These are phyloP conservation scores for Cosmorhoe ocellata DNA, from an alignment of 2,888 invertebrate genomes.

Conservation along the genomic window DNA sequence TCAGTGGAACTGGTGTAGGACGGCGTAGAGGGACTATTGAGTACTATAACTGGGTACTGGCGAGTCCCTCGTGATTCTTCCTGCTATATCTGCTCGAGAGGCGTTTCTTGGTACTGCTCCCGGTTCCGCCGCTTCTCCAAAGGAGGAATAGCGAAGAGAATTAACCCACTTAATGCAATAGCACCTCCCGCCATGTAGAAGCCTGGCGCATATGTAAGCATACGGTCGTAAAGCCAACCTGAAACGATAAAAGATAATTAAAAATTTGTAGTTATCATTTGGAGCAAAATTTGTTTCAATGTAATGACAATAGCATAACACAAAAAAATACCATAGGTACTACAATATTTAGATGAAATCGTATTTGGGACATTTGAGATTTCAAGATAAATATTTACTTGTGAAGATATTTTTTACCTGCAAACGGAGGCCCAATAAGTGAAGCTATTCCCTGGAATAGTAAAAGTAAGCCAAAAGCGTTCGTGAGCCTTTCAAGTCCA, in stretches of 20 bases:
- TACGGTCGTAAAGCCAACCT: constrained; percentile 93
- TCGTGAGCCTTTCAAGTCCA: constrained; percentile 96
- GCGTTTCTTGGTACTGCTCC: constrained; percentile 52
- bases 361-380: neutral
- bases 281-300: too few relatives aligned
- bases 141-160: constrained; percentile 92
- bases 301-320: too few relatives aligned
- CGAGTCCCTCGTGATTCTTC: constrained; percentile 40
- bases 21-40: constrained; percentile 73
- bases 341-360: too few relatives aligned
- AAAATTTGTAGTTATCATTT: neutral
- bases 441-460: constrained; percentile 97
- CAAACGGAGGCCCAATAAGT: constrained; percentile 95
- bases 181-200: constrained; percentile 94
- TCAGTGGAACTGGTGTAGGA: constrained; percentile 56
- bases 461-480: constrained; percentile 95
- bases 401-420: constrained; percentile 83
- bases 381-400: neutral
- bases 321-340: too few relatives aligned
- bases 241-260: constrained; percentile 23
- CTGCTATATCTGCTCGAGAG: constrained; percentile 73
- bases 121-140: constrained; percentile 77
- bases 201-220: constrained; percentile 91
- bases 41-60: constrained; percentile 63
- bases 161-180: constrained; percentile 92